Evolutionary conservation across 2,113 vertebrate species (phyloP).

Genomic region (Anas platyrhynchos): DNA sequence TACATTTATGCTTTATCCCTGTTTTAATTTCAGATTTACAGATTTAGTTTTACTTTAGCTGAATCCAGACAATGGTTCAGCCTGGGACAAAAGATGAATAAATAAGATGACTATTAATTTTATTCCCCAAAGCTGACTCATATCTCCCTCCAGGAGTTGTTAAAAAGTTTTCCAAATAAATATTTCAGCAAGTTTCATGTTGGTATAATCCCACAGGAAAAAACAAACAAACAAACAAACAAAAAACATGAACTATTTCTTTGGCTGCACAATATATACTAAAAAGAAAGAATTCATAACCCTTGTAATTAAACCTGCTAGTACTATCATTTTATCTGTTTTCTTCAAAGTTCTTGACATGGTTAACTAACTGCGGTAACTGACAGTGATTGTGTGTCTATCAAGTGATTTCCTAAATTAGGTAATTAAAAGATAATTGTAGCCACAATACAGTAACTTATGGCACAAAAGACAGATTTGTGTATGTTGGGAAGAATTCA

Average conservation of each 20-base stretch:
- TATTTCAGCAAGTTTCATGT: neutral
- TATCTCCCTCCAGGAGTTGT: neutral
- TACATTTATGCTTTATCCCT: neutral
- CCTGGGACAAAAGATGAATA: neutral
- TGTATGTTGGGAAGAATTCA: neutral
- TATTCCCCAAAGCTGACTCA: neutral
- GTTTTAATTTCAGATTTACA: neutral
- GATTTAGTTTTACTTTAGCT: neutral
- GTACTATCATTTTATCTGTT: neutral
- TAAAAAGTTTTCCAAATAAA: neutral
- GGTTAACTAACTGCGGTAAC: neutral
- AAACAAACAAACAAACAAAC: too few relatives aligned
- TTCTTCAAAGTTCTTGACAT: neutral
- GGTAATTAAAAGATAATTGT: constrained; percentile 10
- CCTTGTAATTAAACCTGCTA: neutral
- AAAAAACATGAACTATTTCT: neutral
- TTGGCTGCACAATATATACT: neutral
- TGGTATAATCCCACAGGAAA: neutral
- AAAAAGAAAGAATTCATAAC: neutral
- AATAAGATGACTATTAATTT: neutral
- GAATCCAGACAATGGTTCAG: neutral
- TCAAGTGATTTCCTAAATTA: neutral
- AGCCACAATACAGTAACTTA: neutral
- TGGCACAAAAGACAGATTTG: neutral
- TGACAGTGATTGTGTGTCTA: neutral